phyloP scores from a whole-genome alignment of 2,888 invertebrate genomes.

The Philonicus albiceps region DNA sequence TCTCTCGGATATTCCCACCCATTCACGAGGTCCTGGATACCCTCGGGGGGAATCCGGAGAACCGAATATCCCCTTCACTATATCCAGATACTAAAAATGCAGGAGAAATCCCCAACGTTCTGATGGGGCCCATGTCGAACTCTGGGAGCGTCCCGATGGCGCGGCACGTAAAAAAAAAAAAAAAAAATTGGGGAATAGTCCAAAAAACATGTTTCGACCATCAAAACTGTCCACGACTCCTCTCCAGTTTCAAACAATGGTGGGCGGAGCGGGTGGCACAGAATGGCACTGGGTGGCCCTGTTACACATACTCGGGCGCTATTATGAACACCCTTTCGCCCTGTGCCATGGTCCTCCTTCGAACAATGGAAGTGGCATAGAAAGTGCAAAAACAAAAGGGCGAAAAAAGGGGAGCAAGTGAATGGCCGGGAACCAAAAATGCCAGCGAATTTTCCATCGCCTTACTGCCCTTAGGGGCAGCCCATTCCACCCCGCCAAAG shows the following conservation, averaged over 20 bases:
- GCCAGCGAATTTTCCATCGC: neutral
- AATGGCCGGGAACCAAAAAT: neutral
- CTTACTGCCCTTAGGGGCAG: neutral
- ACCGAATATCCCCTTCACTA: neutral
- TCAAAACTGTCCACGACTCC: slow-evolving; percentile 25
- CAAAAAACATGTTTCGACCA: slow-evolving; percentile 16
- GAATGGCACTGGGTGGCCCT: neutral
- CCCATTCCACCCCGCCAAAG: neutral
- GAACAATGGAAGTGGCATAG: slow-evolving; percentile 8
- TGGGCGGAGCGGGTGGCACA: neutral
- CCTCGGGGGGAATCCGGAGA: neutral
- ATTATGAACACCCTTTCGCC: slow-evolving; percentile 4
- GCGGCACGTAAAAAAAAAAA: neutral
- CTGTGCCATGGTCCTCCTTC: neutral
- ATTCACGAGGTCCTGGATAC: neutral
- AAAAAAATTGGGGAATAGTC: neutral
- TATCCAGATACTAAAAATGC: neutral
- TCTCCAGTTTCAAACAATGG: neutral
- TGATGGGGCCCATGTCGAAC: neutral
- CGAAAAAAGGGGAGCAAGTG: neutral
- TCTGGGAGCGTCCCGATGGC: neutral
- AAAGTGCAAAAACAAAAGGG: neutral
- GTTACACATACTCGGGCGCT: neutral
- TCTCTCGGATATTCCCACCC: neutral
- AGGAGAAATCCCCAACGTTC: neutral